phyloP scores from a whole-genome alignment of 2,888 invertebrate species.

The Sthenelais limicola region DNA sequence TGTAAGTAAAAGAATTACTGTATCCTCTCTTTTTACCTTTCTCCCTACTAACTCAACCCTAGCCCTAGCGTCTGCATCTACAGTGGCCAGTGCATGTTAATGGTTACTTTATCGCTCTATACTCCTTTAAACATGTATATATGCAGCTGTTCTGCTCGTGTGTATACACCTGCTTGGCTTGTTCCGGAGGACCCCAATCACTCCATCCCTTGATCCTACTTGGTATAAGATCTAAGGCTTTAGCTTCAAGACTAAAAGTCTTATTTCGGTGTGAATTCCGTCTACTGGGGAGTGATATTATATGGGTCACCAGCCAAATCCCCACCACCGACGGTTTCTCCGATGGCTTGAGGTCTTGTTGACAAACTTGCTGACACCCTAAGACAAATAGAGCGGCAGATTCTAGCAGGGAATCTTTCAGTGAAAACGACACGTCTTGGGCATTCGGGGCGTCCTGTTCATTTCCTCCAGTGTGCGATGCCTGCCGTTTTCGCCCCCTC shows the following conservation, averaged over 20 bases:
- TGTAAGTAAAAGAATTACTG: too few species aligned
- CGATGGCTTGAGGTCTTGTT: slow-evolving; percentile 23
- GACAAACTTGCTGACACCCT: slow-evolving; percentile 19
- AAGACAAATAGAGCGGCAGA: slow-evolving; percentile 23
- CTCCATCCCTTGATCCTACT: slow-evolving; percentile 1
- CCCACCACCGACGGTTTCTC: neutral
- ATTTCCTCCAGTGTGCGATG: slow-evolving; percentile 11
- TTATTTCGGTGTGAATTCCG: slow-evolving; percentile 17
- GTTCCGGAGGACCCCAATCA: too few species aligned
- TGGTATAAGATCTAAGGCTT: neutral
- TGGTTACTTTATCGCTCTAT: too few species aligned
- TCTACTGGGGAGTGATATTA: too few species aligned
- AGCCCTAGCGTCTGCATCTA: too few species aligned
- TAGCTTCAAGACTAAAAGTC: slow-evolving; percentile 10
- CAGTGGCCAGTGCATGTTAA: too few species aligned
- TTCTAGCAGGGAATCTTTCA: neutral
- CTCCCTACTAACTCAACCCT: too few species aligned
- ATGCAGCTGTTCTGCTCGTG: too few species aligned
- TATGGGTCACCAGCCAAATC: slow-evolving; percentile 37
- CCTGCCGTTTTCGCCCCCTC: neutral
- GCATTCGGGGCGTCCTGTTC: slow-evolving; percentile 1
- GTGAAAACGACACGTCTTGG: slow-evolving; percentile 28
- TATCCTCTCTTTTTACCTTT: too few species aligned
- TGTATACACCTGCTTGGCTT: too few species aligned
- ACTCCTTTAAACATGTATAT: too few species aligned